Percentiles rank a stretch among this genome's conserved stretches.
These are phyloP conservation scores for Empis stercorea DNA, from an alignment of 2,888 invertebrate genomes.

Conservation along the genomic window DNA sequence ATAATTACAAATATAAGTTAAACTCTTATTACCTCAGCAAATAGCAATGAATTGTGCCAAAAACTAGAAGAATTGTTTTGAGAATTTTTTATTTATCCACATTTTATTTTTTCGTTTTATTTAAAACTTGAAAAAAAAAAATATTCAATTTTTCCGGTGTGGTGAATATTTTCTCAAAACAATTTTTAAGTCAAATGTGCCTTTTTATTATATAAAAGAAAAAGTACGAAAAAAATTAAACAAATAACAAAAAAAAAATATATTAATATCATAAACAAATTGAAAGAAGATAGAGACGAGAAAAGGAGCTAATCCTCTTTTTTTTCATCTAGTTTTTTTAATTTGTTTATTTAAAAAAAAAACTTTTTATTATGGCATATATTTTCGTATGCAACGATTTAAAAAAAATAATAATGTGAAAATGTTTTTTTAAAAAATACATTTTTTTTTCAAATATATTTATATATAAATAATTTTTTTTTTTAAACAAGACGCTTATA, in stretches of 20 bases:
- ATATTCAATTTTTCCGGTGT: too few species aligned
- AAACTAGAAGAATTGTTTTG: conserved; percentile 6
- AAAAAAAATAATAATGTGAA: background rate
- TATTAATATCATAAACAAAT: too few species aligned
- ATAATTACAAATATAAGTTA: background rate
- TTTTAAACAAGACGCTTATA: too few species aligned
- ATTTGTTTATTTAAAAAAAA: too few species aligned
- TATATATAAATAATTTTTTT: too few species aligned
- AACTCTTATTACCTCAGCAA: conserved; percentile 4
- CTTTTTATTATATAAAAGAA: conserved; percentile 4
- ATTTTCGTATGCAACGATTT: conserved; percentile 32
- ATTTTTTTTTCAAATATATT: too few species aligned
- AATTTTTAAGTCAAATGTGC: conserved; percentile 7
- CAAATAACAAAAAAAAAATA: too few species aligned
- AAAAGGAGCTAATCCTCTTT: too few species aligned
- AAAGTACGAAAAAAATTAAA: too few species aligned
- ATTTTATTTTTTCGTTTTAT: background rate
- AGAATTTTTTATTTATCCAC: background rate
- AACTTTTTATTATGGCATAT: conserved; percentile 20
- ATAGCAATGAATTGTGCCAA: conserved; percentile 7
- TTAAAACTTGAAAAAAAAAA: background rate
- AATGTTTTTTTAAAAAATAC: too few species aligned
- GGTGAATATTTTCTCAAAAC: conserved; percentile 1
- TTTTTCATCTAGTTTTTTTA: too few species aligned
- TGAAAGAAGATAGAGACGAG: too few species aligned